phyloP scores from a whole-genome alignment of 92 coral and sea anemone species.

The Virgularia gustaviana region DNA sequence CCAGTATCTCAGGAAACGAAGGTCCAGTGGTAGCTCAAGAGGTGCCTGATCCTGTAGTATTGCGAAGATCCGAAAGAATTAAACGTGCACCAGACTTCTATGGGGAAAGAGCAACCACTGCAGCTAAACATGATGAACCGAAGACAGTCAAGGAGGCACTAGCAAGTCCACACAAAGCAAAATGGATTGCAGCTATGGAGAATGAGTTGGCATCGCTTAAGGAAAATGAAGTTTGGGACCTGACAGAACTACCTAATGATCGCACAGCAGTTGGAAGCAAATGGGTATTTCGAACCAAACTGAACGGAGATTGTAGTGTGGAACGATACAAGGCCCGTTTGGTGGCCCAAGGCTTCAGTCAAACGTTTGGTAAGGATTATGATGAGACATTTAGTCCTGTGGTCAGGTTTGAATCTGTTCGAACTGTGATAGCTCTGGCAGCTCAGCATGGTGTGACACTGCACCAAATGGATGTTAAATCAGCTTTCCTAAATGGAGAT shows the following conservation, averaged over 20 bases:
- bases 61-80: slow-evolving; percentile 16
- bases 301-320: slow-evolving; percentile 8
- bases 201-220: slow-evolving; percentile 48
- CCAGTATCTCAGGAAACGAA: slow-evolving; percentile 1
- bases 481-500: slow-evolving; percentile 60
- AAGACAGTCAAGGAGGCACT: slow-evolving; percentile 42
- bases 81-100: slow-evolving; percentile 4
- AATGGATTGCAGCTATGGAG: slow-evolving; percentile 50
- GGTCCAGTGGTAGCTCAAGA: slow-evolving; percentile 1
- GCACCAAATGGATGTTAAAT: slow-evolving; percentile 56
- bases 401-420: slow-evolving; percentile 54
- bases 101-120: slow-evolving; percentile 26
- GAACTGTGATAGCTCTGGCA: slow-evolving; percentile 50
- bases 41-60: slow-evolving; percentile 15
- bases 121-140: slow-evolving; percentile 34
- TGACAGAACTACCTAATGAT: slow-evolving; percentile 49
- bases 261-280: slow-evolving; percentile 55
- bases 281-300: slow-evolving; percentile 46
- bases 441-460: slow-evolving; percentile 45
- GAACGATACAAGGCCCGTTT: slow-evolving; percentile 33
- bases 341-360: slow-evolving; percentile 47
- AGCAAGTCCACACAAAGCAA: slow-evolving; percentile 33
- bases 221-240: slow-evolving; percentile 46
- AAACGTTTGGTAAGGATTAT: slow-evolving; percentile 46
- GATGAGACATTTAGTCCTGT: slow-evolving; percentile 57